Conservation (phyloP, 1,140 invertebrate genomes). For the Papilio dardanus region DNA sequence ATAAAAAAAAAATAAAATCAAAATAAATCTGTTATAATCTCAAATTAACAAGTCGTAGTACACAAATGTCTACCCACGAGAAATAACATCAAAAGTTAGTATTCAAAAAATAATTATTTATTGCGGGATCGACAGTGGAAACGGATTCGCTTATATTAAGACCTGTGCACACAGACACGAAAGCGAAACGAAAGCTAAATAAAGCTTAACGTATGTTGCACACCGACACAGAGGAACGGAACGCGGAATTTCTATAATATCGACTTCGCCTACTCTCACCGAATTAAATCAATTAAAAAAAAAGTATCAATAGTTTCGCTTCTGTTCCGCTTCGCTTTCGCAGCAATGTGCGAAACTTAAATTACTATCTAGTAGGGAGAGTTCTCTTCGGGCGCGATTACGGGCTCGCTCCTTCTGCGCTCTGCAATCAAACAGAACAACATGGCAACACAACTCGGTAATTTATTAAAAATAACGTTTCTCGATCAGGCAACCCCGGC, state of each 20-base stretch:
- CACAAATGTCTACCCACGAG: conserved; percentile 56
- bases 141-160: conserved; percentile 52
- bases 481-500: conserved; percentile 60
- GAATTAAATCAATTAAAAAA: not conserved
- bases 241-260: too few species aligned
- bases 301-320: conserved; percentile 28
- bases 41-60: conserved; percentile 41
- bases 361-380: conserved; percentile 65
- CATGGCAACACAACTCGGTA: conserved; percentile 69
- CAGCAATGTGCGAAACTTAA: not conserved
- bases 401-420: conserved; percentile 46
- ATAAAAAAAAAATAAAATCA: too few species aligned
- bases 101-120: conserved; percentile 36
- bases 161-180: not conserved
- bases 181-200: not conserved
- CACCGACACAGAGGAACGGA: too few species aligned
- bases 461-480: conserved; percentile 47
- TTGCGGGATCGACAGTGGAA: conserved; percentile 41
- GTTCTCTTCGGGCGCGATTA: conserved; percentile 54
- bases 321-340: conserved; percentile 33
- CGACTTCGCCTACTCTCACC: not conserved
- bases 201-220: not conserved
- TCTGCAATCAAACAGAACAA: conserved; percentile 78
- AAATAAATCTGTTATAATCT: conserved; percentile 51
- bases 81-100: conserved; percentile 50